Base-by-base conservation (phyloP, 1,140 invertebrate species). In the Panonychus citri region DNA sequence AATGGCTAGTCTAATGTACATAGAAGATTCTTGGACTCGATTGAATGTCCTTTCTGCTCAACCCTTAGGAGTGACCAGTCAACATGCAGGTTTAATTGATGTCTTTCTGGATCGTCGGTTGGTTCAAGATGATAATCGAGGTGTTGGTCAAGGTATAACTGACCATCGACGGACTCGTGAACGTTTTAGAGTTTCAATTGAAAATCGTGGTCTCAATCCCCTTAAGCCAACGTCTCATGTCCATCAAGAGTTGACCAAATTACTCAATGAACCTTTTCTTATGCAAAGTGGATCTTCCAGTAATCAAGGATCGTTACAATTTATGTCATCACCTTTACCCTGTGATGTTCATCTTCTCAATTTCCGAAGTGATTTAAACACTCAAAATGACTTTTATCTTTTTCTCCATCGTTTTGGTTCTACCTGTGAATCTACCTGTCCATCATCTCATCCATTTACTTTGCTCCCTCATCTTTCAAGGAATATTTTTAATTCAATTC, bases 101-200 rank as follows among this genome's bases (percentile, higher is more conserved):
- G 77, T 89, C 65, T 65, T 61, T 13, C 78, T 94, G 72, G 93
- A 98, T 70, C 74, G 94, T n/a, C 75, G 83, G 61, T 70, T 97
- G 54, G 80, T 79, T 57, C 84, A 89, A 68, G 94, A 97, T 71
- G 94, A 98, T 70, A 85, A 91, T 67, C 73, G 89, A 57, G 93
- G 93, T 4, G 69, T 95, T 30, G 81, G 80, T 19, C 88, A 97
- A 71, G 87, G 86, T 4, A 81, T 93, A 5, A 69, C 78, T 19
- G 90, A 95, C 69, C 95, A 94, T 70, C 58, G 64, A 28, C 76
- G 79, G n/a, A 87, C 84, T 5, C 70, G 79, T 56, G 81, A 83
- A 65, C 71, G 76, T 19, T 90, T 88, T 67, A 75, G 76, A 50
- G 61, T 90, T 34, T 59, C 88, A 15, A 62, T 88, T 5, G 85